phyloP scores from a whole-genome alignment of 1,140 invertebrate genomes.

The Trinorchestia longiramus region DNA sequence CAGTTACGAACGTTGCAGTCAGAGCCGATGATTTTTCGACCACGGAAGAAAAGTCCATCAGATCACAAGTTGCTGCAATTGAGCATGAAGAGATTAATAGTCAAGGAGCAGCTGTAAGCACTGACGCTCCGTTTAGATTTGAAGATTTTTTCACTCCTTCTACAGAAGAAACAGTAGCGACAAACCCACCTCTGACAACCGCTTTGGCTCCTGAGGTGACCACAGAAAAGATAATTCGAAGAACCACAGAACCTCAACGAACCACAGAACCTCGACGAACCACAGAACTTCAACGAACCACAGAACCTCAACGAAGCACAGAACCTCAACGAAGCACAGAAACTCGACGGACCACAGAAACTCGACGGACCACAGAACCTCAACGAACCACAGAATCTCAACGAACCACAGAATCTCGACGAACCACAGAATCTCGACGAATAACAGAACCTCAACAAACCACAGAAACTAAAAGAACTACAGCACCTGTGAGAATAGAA shows the following conservation, averaged over 20 bases:
- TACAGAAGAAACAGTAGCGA: background rate
- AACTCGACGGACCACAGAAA: background rate
- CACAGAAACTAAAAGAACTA: background rate
- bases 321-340: background rate
- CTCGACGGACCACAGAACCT: background rate
- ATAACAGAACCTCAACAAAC: too few species aligned
- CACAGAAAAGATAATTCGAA: background rate
- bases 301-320: background rate
- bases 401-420: background rate
- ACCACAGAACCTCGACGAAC: background rate
- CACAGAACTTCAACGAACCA: background rate
- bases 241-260: background rate
- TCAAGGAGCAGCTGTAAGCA: background rate
- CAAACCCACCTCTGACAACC: background rate
- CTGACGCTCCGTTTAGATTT: slow-evolving; percentile 2
- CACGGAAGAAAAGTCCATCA: background rate
- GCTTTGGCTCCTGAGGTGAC: background rate
- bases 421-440: too few species aligned
- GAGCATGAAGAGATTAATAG: background rate
- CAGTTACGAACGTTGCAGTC: background rate
- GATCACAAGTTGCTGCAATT: background rate
- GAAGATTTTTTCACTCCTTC: slow-evolving; percentile 16
- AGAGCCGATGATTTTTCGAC: background rate
- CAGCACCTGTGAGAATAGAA: background rate
- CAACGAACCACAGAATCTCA: background rate